phyloP scores from a whole-genome alignment of 1,140 invertebrate genomes.

The Anadara kagoshimensis region DNA sequence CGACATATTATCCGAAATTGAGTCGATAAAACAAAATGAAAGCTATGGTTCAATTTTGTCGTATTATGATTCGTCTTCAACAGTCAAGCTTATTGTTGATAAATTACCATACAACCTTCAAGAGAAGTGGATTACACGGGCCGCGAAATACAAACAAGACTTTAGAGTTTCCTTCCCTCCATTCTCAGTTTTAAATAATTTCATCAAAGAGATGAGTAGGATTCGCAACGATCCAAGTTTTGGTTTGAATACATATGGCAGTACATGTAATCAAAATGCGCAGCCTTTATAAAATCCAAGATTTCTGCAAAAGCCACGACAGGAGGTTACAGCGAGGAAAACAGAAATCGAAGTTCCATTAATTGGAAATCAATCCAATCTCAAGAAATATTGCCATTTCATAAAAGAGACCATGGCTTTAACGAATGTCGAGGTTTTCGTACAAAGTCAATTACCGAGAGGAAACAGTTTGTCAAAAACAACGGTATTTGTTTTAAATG shows the following conservation, averaged over 20 bases:
- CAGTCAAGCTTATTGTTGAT: conserved; percentile 15
- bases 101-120: conserved; percentile 34
- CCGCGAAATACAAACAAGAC: conserved; percentile 14
- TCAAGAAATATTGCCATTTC: background rate
- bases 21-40: conserved; percentile 16
- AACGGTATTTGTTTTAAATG: conserved; percentile 19
- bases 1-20: conserved; percentile 20
- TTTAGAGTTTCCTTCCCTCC: conserved; percentile 20
- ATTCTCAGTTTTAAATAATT: conserved; percentile 11
- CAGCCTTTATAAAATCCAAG: background rate
- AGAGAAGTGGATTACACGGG: conserved; percentile 33
- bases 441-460: conserved; percentile 9
- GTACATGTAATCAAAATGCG: background rate
- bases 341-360: background rate
- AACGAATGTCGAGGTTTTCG: conserved; percentile 16
- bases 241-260: background rate
- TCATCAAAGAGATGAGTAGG: conserved; percentile 12
- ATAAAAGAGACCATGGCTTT: conserved; percentile 8
- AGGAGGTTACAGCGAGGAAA: conserved; percentile 13
- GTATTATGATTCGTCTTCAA: conserved; percentile 28
- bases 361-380: background rate
- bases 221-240: conserved; percentile 39
- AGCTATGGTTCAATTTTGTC: conserved; percentile 6
- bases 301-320: conserved; percentile 12
- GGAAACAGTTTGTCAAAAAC: conserved; percentile 7